Percentiles rank a stretch among this genome's conserved stretches.
These are phyloP conservation scores for Cynodonichthys magdalenae DNA, from an alignment of 2,797 vertebrate genomes.

Conservation along the genomic window DNA sequence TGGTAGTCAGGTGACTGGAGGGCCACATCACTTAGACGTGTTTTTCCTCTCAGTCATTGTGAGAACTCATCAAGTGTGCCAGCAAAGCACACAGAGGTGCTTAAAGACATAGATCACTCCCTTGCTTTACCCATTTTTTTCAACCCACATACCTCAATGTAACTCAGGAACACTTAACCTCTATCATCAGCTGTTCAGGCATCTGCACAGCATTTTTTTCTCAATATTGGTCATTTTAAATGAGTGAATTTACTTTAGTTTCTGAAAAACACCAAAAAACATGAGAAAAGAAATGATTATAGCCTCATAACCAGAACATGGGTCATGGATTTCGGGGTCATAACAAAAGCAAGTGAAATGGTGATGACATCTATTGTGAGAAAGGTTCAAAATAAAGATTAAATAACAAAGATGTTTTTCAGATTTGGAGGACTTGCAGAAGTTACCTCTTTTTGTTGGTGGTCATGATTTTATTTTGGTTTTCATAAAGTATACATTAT, in stretches of 20 bases:
- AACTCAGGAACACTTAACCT: conserved; percentile 62
- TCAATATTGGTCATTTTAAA: conserved; percentile 55
- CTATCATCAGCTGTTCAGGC: conserved; percentile 48
- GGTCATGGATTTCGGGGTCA: conserved; percentile 13
- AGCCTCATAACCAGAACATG: conserved; percentile 23
- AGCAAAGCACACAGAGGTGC: conserved; percentile 45
- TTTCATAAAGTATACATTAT: not conserved
- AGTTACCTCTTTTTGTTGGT: not conserved
- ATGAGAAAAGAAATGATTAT: conserved; percentile 29
- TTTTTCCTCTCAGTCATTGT: conserved; percentile 62
- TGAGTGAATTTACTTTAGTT: conserved; percentile 54
- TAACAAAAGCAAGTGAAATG: conserved; percentile 22
- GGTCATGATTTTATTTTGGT: not conserved
- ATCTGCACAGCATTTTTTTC: conserved; percentile 33
- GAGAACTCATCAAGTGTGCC: conserved; percentile 52
- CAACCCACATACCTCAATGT: conserved; percentile 26
- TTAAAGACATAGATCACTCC: conserved; percentile 59
- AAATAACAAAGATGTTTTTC: not conserved
- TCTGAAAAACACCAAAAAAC: conserved; percentile 31
- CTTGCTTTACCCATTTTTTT: conserved; percentile 23
- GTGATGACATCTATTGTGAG: conserved; percentile 15
- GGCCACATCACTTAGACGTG: conserved; percentile 63
- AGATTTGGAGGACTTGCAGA: not conserved
- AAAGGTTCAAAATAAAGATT: not conserved
- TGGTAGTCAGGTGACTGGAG: conserved; percentile 62